Evolutionary conservation across 2,888 invertebrate species (phyloP).

Genomic region (Platycheirus rosarum): DNA sequence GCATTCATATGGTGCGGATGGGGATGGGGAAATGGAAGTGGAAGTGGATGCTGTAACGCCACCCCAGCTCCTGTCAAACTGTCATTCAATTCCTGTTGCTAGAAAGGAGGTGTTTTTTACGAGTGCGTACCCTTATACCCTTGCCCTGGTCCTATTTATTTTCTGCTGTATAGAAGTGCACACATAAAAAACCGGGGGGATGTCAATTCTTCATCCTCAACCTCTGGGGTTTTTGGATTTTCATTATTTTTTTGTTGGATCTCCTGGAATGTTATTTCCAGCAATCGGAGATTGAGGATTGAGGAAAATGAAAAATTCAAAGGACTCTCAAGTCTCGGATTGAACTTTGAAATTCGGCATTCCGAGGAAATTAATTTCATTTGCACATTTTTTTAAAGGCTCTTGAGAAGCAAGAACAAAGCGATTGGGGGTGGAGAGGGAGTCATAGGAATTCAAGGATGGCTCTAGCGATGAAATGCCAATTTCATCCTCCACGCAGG

Average conservation of each 20-base stretch:
- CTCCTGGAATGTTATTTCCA: conserved; percentile 28
- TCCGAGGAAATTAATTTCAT: conserved; percentile 69
- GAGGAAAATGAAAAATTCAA: conserved; percentile 71
- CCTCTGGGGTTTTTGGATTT: background rate
- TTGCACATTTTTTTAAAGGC: conserved; percentile 1
- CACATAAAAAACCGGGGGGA: conserved; percentile 33
- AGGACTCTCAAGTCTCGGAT: conserved; percentile 61
- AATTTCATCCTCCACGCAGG: conserved; percentile 33
- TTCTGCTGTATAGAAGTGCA: conserved; percentile 53
- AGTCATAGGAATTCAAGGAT: too few relatives aligned
- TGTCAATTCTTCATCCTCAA: conserved; percentile 31
- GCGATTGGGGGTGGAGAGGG: conserved; percentile 10
- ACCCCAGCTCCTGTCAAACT: conserved; percentile 64
- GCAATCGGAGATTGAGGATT: conserved; percentile 24
- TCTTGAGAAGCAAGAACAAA: conserved; percentile 42
- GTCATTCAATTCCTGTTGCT: conserved; percentile 71
- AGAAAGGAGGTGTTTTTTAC: conserved; percentile 67
- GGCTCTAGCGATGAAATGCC: conserved; percentile 44
- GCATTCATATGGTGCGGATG: conserved; percentile 39
- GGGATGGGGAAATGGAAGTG: too few relatives aligned
- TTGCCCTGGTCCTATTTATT: conserved; percentile 39
- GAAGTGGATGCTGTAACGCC: conserved; percentile 3
- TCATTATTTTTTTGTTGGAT: conserved; percentile 1
- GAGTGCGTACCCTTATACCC: conserved; percentile 52
- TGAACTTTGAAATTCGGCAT: conserved; percentile 65